Conservation (phyloP, 2,797 vertebrate species). For the Typhlichthys eigenmanni region DNA sequence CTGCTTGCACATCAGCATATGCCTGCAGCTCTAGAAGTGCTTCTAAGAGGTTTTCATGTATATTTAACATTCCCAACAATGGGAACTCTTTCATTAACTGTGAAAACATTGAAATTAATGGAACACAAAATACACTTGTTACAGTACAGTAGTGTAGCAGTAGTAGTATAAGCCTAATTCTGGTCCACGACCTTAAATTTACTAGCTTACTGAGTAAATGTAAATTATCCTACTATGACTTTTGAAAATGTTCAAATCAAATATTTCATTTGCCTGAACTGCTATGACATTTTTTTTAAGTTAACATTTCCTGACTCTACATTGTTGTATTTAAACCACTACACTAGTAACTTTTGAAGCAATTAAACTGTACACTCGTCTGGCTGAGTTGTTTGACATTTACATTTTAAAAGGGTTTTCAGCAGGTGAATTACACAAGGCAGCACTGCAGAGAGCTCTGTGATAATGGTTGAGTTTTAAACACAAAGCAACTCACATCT, state of each 20-base stretch:
- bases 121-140: background rate
- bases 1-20: slow-evolving; percentile 98
- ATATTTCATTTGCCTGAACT: too few relatives aligned
- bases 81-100: slow-evolving; percentile 99
- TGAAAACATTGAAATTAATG: slow-evolving; percentile 20
- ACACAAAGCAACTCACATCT: slow-evolving; percentile 85
- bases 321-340: background rate
- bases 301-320: background rate
- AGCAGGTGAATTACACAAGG: background rate
- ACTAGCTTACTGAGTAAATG: background rate
- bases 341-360: background rate
- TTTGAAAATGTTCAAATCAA: too few relatives aligned
- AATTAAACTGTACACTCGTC: background rate
- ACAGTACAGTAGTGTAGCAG: background rate
- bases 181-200: too few relatives aligned
- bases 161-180: too few relatives aligned
- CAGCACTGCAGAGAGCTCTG: background rate
- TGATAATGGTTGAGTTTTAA: background rate
- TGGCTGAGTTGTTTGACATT: background rate
- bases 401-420: background rate
- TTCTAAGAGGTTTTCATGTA: slow-evolving; percentile 98
- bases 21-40: slow-evolving; percentile 96
- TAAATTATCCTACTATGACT: background rate
- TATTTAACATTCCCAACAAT: slow-evolving; percentile 97
- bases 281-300: too few relatives aligned